Percentiles rank a stretch among this genome's conserved stretches.
Conservation (phyloP, 1,140 invertebrate genomes). For the Tetragnatha versicolor region DNA sequence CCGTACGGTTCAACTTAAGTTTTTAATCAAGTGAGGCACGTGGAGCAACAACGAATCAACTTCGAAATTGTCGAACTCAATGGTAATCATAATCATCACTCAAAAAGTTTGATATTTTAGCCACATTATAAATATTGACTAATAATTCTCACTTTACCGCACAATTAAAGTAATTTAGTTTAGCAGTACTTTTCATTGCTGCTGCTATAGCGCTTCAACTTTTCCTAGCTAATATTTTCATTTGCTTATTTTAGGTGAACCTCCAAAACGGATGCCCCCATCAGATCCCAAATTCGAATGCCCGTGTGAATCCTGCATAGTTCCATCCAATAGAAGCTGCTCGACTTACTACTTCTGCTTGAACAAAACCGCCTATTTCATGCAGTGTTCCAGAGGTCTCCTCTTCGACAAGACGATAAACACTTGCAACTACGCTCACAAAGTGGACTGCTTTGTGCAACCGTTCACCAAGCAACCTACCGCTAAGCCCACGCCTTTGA, state of each 20-base stretch:
- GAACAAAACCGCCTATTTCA: not conserved
- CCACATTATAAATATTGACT: too few species aligned
- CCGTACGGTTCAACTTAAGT: too few species aligned
- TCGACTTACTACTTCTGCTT: conserved; percentile 25
- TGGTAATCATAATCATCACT: too few species aligned
- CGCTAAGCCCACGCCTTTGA: not conserved
- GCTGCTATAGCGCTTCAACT: too few species aligned
- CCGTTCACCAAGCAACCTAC: not conserved
- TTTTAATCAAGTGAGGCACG: too few species aligned
- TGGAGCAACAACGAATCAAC: too few species aligned
- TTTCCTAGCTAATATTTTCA: too few species aligned
- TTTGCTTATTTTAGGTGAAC: not conserved
- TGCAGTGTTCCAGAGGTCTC: conserved; percentile 12
- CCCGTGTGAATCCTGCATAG: conserved; percentile 15
- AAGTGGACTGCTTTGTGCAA: not conserved
- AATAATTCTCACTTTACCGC: too few species aligned
- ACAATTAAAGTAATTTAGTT: too few species aligned
- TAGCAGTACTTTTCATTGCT: too few species aligned
- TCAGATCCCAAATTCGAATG: not conserved
- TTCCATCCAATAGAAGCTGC: not conserved
- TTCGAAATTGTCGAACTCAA: too few species aligned
- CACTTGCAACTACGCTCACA: conserved; percentile 8
- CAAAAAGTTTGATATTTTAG: too few species aligned
- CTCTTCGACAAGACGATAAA: not conserved
- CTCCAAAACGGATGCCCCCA: not conserved